Evolutionary conservation across 2,888 invertebrate genomes (phyloP).

Genomic region (Cinara cedri): DNA sequence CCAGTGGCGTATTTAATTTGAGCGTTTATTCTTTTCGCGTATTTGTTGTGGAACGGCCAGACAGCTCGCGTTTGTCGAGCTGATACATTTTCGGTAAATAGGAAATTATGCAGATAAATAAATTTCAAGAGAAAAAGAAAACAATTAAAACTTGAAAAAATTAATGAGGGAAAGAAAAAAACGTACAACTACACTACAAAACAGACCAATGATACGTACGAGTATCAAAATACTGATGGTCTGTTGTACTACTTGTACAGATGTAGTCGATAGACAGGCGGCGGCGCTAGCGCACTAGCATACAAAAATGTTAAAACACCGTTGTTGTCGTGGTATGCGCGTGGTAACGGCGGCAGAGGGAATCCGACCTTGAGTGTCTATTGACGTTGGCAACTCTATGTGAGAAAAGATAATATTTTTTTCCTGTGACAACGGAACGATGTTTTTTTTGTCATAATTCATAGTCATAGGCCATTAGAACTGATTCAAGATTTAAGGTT

Average conservation of each 20-base stretch:
- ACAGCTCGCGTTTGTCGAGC: not conserved
- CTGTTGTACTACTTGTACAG: too few relatives aligned
- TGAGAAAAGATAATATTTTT: conserved; percentile 3
- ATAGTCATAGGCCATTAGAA: too few relatives aligned
- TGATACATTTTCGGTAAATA: not conserved
- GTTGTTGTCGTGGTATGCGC: not conserved
- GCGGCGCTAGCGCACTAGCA: conserved; percentile 44
- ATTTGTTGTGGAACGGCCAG: not conserved
- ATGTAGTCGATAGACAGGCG: not conserved
- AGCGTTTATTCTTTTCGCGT: not conserved
- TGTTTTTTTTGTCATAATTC: too few relatives aligned
- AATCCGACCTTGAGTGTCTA: conserved; percentile 40
- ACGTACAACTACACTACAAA: not conserved
- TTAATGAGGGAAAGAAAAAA: not conserved
- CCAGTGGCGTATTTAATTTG: too few relatives aligned
- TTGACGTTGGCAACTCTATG: conserved; percentile 39
- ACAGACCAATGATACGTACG: not conserved
- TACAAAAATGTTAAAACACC: conserved; percentile 15
- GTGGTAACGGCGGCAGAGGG: not conserved
- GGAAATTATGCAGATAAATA: too few relatives aligned
- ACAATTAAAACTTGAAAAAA: not conserved
- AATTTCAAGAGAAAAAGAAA: not conserved
- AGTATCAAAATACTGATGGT: conserved; percentile 10
- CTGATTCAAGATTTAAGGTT: too few relatives aligned
- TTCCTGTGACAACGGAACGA: too few relatives aligned